Evolutionary conservation across 2,113 vertebrate species (phyloP), one percentile per base, ranked within the genome.

Genomic region (Aegotheles bennettii): DNA sequence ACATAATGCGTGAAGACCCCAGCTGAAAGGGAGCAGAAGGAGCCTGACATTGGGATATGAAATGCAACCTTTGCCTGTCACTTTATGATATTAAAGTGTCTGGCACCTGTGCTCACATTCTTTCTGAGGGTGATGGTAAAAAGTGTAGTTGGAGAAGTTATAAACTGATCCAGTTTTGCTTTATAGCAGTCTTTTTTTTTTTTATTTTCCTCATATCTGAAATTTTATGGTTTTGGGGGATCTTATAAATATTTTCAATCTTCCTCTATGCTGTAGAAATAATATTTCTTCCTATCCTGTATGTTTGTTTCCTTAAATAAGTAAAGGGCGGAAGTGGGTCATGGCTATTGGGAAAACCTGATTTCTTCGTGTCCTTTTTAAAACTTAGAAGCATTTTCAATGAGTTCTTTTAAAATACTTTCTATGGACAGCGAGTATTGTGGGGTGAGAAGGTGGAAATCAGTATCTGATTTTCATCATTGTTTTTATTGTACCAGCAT

Each of bases 41-140:
- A 92, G 35, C 63, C 78, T 95, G 94, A 95, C 90, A 67, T 10
- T 63, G 74, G 77, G 85, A 89, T 96, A 78, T 96, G 95, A 97
- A 97, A 95, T 82, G 38, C 38, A 77, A 74, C 89, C 76, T 90
- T 89, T 9, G 31, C 61, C 85, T 96, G 93, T 96, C 95, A 95
- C 87, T 95, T 89, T 65, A 29, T 81, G 89, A 76, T 95, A 95
- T 92, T 91, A 92, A 89, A 96, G 28, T 43, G 25, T 47, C 64
- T 95, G 84, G 54, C 90, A 83, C 78, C 80, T 71, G 59, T 43
- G 76, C 80, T 82, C 61, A 23, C 38, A 50, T 56, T 87, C 24
- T 70, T 31, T 84, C 14, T 18, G 14, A 57, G 35, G 15, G 18
- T 18, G 14, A 43, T 67, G 63, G 61, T 77, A 50, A 71, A 89